Evolutionary conservation across 1,140 invertebrate species (phyloP), one percentile per base, ranked within the genome.

Genomic region (Trichonephila inaurata): DNA sequence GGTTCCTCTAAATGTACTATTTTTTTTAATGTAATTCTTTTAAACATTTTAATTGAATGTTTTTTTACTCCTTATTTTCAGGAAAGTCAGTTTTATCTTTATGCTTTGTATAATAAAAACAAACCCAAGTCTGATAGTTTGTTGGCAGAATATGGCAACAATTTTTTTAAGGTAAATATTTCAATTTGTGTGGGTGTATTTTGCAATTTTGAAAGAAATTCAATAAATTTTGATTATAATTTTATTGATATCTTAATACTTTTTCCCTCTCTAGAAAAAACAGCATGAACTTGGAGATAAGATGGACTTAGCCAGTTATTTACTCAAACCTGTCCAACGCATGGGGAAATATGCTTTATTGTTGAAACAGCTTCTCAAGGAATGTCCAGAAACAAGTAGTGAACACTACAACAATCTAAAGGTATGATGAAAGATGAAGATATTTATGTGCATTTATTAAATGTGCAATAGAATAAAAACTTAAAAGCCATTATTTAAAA

Each of bases 331-430:
- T 4, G 98, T 98, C 8, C 98, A 98, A 95, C 96, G 98, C 94
- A 98, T 98, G 98, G 98, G 98, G 62, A 98, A 98, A 95, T 98
- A 98, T 95, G 98, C 98, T 19, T 95, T 98, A 86, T 96, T 98
- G 28, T 95, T 98, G 81, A 98, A 98, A 94, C 98, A 98, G 95
- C 96, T 98, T 95, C 97, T 98, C 95, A 98, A 98, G 96, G 97
- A 95, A 91, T 95, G 95, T 92, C 95, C 96, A 51, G 95, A 95
- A 77, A 95, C 94, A 62, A 95, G 95, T 33, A 87, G 88, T 44
- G 94, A 94, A 19, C 62, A 88, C 51, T 91, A 93, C 21, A 81
- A 86, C n/a, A 92, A 94, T 40, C 60, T 94, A 14, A 94, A 94
- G 61, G 94, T 93, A 69, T 6, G 51, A 4, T 24, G 0, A 51